Evolutionary conservation across 2,888 invertebrate genomes (phyloP).

Genomic region (Polydrusus pterygomalis): DNA sequence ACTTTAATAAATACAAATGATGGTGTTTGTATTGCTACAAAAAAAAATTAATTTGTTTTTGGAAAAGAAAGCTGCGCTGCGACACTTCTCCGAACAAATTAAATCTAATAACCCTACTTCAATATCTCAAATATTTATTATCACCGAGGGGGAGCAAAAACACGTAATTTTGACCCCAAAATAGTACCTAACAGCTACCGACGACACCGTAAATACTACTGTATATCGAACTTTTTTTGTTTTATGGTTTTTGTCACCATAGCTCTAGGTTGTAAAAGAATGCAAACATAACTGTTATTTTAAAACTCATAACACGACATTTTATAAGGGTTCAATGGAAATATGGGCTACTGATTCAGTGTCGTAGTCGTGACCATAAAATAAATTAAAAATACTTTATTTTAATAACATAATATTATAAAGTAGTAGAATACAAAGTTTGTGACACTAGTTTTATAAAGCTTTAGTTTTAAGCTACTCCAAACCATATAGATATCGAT

Average conservation of each 20-base stretch:
- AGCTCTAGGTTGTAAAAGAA: neutral
- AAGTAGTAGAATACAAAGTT: too few relatives aligned
- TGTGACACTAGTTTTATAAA: too few relatives aligned
- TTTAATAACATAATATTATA: too few relatives aligned
- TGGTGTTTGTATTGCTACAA: slow-evolving; percentile 4
- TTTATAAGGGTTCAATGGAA: slow-evolving; percentile 2
- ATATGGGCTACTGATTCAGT: neutral
- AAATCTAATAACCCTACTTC: slow-evolving; percentile 12
- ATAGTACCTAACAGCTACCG: slow-evolving; percentile 12
- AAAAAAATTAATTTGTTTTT: neutral
- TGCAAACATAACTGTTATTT: slow-evolving; percentile 20
- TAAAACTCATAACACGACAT: neutral
- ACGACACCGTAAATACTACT: neutral
- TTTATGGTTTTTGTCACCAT: slow-evolving; percentile 9
- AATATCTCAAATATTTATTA: slow-evolving; percentile 11
- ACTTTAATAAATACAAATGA: neutral
- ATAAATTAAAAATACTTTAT: too few relatives aligned
- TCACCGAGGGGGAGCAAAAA: slow-evolving; percentile 16
- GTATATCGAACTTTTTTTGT: slow-evolving; percentile 9
- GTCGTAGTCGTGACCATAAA: too few relatives aligned
- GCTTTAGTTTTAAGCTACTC: too few relatives aligned
- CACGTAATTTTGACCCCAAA: slow-evolving; percentile 23
- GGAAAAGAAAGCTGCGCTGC: slow-evolving; percentile 16
- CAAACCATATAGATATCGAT: too few relatives aligned
- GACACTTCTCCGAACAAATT: slow-evolving; percentile 13